Evolutionary conservation across 2,113 vertebrate species (phyloP), one percentile per base, ranked within the genome.

Genomic region (Petroica traversi): DNA sequence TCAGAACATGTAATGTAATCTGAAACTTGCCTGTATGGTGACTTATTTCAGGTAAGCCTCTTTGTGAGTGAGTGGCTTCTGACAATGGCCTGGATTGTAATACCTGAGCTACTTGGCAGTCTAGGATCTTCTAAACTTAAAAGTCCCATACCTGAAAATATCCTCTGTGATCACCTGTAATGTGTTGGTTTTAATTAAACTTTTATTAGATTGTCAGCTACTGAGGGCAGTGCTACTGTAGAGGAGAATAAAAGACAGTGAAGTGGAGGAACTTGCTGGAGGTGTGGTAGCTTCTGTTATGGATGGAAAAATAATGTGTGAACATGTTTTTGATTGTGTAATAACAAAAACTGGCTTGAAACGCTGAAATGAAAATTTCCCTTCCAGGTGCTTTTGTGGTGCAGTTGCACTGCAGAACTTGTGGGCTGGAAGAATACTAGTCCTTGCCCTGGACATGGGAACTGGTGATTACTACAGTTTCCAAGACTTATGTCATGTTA

Each of bases 381-480:
- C 82, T 96, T 94, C 92, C 82, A 88, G 92, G 72, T 96, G 72
- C 54, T 81, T 95, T 82, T 92, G 75, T 88, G 79, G 82, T 92
- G 68, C 40, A 31, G 29, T 59, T 77, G 51, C 67, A 59, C 78
- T 12, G 0, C 54, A 40, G 72, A 92, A 59, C 79, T 83, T 87
- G 63, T 74, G 55, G 88, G 62, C 63, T 91, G 87, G 43, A 74
- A 69, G 36, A 59, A 45, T 28, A 31, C 41, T 95, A 71, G 78
- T 69, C 63, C 55, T 88, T 94, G 58, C 76, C 59, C 76, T 92
- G 82, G 59, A 82, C 74, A 12, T 88, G 85, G 88, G 91, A 97
- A 95, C 79, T 91, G 79, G n/a, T 66, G 38, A 58, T 93, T 76
- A 46, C 34, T 88, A 46, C 72, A 90, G 85, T 95, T 96, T 95